These are phyloP conservation scores for Crematogaster levior DNA, from an alignment of 2,888 invertebrate genomes.

Conservation along the genomic window DNA sequence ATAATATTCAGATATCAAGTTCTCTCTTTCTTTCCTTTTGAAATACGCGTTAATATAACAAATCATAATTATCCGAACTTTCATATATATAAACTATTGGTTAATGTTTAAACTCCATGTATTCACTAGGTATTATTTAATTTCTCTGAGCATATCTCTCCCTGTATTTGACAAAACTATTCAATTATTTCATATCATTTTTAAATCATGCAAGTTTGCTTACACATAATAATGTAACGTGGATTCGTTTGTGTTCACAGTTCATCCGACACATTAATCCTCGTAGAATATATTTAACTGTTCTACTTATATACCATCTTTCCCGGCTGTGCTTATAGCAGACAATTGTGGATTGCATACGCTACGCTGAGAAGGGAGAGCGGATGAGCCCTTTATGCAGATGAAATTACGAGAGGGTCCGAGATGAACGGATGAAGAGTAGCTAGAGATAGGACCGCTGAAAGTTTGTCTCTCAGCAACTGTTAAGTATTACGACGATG, in stretches of 20 bases:
- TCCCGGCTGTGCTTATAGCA: slow-evolving; percentile 73
- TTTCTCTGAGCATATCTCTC: neutral
- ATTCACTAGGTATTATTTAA: neutral
- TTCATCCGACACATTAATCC: slow-evolving; percentile 45
- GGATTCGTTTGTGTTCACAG: neutral
- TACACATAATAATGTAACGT: slow-evolving; percentile 18
- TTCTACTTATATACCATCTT: slow-evolving; percentile 76
- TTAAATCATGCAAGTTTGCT: slow-evolving; percentile 20
- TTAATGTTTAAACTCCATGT: neutral
- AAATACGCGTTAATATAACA: neutral
- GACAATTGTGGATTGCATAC: slow-evolving; percentile 76
- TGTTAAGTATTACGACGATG: slow-evolving; percentile 74
- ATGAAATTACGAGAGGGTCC: slow-evolving; percentile 83
- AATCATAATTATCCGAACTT: neutral
- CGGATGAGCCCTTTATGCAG: slow-evolving; percentile 78
- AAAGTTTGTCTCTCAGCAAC: slow-evolving; percentile 74
- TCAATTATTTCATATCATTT: neutral
- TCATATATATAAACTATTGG: neutral
- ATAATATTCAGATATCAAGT: neutral
- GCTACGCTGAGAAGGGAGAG: slow-evolving; percentile 76
- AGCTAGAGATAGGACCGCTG: slow-evolving; percentile 77
- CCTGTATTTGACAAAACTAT: neutral
- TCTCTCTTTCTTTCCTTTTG: neutral
- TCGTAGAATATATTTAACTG: slow-evolving; percentile 55
- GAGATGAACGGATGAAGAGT: slow-evolving; percentile 81